Evolutionary conservation across 2,888 invertebrate genomes (phyloP).

Genomic region (Apoda limacodes): DNA sequence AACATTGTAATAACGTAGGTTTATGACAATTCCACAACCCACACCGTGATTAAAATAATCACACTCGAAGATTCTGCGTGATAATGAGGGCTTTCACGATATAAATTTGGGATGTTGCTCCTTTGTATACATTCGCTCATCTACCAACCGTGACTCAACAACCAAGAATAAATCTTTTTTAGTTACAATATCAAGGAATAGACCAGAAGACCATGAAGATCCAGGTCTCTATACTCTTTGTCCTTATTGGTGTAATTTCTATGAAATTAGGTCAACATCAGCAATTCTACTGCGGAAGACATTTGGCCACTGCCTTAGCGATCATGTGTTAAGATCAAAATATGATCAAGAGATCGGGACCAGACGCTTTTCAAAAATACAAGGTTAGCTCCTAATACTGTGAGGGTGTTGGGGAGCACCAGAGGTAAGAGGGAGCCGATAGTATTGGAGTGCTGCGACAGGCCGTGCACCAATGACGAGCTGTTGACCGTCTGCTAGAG

Average conservation of each 20-base stretch:
- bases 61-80: too few species aligned
- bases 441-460: conserved; percentile 24
- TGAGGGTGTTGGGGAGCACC: conserved; percentile 8
- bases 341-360: neutral
- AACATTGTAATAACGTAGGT: too few species aligned
- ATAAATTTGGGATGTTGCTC: too few species aligned
- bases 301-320: conserved; percentile 21
- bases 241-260: neutral
- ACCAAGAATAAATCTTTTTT: too few species aligned
- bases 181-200: too few species aligned
- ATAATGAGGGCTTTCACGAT: too few species aligned
- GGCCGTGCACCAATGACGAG: conserved; percentile 21
- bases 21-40: too few species aligned
- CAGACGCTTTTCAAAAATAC: neutral
- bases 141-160: too few species aligned
- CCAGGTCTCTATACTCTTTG: too few species aligned
- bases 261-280: neutral
- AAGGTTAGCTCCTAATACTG: conserved; percentile 15
- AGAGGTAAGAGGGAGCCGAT: conserved; percentile 21
- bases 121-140: too few species aligned
- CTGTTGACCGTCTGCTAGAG: conserved; percentile 24
- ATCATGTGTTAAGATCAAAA: conserved; percentile 18
- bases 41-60: too few species aligned
- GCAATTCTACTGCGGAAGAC: conserved; percentile 27
- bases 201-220: too few species aligned